Percentiles rank a stretch among this genome's conserved stretches.
Evolutionary conservation across 2,888 invertebrate genomes (phyloP).

Genomic region (Drosophila multiciliata): DNA sequence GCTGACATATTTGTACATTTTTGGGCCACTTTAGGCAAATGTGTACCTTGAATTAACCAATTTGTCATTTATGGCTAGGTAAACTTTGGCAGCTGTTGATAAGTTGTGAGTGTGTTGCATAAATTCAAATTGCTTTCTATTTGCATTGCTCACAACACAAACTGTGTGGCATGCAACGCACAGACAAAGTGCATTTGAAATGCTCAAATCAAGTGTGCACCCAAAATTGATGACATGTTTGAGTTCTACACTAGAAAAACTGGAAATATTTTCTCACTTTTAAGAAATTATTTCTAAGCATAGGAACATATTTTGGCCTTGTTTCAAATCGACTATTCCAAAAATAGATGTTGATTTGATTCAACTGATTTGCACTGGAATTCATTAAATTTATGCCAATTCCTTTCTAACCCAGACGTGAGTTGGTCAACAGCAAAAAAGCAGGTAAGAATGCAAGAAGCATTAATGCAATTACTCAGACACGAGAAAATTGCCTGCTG

Average conservation of each 20-base stretch:
- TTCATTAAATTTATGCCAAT: not conserved
- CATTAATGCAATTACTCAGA: constrained; percentile 51
- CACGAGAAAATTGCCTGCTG: constrained; percentile 15
- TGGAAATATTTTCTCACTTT: no score
- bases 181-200: constrained; percentile 43
- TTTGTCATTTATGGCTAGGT: constrained; percentile 3
- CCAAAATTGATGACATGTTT: constrained; percentile 8
- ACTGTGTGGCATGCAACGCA: constrained; percentile 10
- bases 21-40: not conserved
- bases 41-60: not conserved
- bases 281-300: no score
- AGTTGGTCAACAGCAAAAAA: not conserved
- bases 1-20: not conserved
- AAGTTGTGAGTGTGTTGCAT: constrained; percentile 15
- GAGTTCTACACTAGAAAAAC: no score
- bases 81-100: constrained; percentile 4
- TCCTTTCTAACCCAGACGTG: not conserved
- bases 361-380: not conserved
- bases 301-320: no score
- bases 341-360: no score
- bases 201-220: constrained; percentile 10
- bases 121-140: constrained; percentile 19
- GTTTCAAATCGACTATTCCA: no score
- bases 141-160: constrained; percentile 17
- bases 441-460: not conserved